Evolutionary conservation across 2,888 invertebrate genomes (phyloP).

Genomic region (Meiosimyza decipiens): DNA sequence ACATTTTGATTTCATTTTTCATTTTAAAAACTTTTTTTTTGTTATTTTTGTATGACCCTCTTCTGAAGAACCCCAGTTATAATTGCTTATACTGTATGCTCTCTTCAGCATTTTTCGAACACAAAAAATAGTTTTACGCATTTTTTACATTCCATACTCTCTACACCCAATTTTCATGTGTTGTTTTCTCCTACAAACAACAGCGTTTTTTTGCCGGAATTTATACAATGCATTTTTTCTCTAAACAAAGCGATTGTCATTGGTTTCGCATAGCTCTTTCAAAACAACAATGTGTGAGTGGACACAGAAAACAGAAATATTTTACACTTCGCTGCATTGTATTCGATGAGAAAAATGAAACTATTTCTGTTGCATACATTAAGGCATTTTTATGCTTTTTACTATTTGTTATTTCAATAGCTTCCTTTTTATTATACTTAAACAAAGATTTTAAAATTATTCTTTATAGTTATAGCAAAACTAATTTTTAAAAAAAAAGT

Average conservation of each 20-base stretch:
- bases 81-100: too few species aligned
- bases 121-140: constrained; percentile 24
- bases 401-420: too few species aligned
- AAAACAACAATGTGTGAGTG: neutral
- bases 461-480: too few species aligned
- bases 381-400: too few species aligned
- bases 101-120: neutral
- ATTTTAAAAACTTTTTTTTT: neutral
- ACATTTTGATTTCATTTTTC: neutral
- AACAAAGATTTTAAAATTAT: too few species aligned
- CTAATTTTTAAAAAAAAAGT: too few species aligned
- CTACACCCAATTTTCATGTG: neutral
- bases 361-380: too few species aligned
- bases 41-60: neutral
- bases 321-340: neutral
- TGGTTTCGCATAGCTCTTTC: neutral
- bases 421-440: too few species aligned
- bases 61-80: too few species aligned
- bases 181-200: neutral
- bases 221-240: neutral
- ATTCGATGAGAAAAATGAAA: neutral
- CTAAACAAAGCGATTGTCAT: neutral
- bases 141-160: neutral
- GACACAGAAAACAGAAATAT: neutral
- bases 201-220: neutral